phyloP scores from a whole-genome alignment of 2,113 vertebrate genomes.

The Castor canadensis region DNA sequence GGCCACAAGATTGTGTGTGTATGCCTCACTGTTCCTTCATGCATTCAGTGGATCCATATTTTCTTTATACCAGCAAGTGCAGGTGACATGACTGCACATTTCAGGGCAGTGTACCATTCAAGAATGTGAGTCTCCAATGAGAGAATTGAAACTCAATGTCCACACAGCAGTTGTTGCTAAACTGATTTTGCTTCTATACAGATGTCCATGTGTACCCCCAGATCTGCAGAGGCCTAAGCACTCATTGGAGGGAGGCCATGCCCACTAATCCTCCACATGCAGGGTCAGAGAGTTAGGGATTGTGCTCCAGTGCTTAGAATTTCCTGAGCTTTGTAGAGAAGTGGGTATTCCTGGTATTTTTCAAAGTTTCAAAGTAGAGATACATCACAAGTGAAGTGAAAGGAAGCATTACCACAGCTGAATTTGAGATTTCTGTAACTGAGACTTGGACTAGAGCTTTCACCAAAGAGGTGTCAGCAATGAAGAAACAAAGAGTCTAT shows the following conservation, averaged over 20 bases:
- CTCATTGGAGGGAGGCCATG: neutral
- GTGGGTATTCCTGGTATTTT: constrained; percentile 43
- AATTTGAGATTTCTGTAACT: constrained; percentile 38
- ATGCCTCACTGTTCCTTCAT: neutral
- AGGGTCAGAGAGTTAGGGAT: neutral
- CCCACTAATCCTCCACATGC: neutral
- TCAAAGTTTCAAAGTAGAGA: constrained; percentile 57
- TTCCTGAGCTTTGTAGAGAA: constrained; percentile 44
- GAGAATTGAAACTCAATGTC: neutral
- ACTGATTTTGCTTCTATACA: neutral
- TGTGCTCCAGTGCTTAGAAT: neutral
- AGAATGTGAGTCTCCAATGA: neutral
- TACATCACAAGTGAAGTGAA: constrained; percentile 32
- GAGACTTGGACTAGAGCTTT: neutral
- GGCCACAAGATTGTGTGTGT: neutral
- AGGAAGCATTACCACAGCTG: constrained; percentile 43
- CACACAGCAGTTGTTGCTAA: neutral
- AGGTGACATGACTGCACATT: neutral
- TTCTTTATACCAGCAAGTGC: neutral
- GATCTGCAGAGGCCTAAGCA: neutral
- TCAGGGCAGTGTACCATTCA: neutral
- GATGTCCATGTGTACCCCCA: neutral
- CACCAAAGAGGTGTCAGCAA: neutral
- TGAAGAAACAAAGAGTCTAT: neutral
- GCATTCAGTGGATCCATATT: neutral